Evolutionary conservation across 2,888 invertebrate genomes (phyloP), one percentile per base, ranked within the genome.

Genomic region (Pseudococcus longispinus): DNA sequence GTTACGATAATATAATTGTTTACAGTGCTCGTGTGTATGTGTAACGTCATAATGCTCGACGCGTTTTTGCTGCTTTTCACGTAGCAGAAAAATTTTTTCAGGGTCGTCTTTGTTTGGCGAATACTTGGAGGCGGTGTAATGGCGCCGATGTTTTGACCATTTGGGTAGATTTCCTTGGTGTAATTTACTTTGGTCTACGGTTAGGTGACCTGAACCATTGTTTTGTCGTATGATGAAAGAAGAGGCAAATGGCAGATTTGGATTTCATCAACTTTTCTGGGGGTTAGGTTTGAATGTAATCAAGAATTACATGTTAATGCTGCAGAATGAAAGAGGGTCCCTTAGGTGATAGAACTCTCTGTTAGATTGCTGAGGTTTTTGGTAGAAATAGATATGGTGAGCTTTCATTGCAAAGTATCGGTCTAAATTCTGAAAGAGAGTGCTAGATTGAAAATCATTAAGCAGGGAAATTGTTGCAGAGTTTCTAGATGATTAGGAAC

Each of bases 81-180:
- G 77, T 80, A 70, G 70, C 70, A 80, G 29, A 80, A 80, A 80
- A 80, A 20, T 42, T 80, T 80, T 80, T 42, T 80, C 77, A 80
- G 77, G 77, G 77, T 80, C 77, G 77, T 80, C 77, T 80, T 80
- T 80, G 77, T 80, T 80, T 80, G 42, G 77, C 77, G 23, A 80
- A 80, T 70, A 60, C 23, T 23, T 13, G 77, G 77, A 80, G 42
- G 77, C 77, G 42, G 77, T 42, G 42, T 20, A 15, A 74, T 74
- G 77, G 37, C 70, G 70, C 70, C 29, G 29, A 18, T 70, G 70
- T 70, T n/a, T n/a, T 20, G 29, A 29, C 29, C 70, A 29, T 70
- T 29, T 29, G 18, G 70, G 70, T 70, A 29, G 70, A 70, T 70
- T 70, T 70, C 70, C 70, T 70, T 70, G 70, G 4, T 70, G 70